Base-by-base conservation (phyloP, 2,888 invertebrate species). In the Tenthredo notha region DNA sequence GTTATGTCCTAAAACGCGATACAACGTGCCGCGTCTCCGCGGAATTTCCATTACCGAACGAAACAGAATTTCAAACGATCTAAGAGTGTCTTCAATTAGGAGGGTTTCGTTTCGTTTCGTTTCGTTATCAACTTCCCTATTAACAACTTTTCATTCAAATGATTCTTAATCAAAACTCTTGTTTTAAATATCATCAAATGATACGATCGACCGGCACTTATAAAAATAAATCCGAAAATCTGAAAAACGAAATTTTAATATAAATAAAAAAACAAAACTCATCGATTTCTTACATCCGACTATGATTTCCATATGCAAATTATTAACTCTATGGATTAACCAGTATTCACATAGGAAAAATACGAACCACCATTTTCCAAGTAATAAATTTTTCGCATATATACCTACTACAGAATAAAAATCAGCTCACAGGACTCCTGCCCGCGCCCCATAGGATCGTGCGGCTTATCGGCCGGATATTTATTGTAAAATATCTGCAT, bases 391-490 rank as follows among this genome's bases (percentile, higher is more conserved):
- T 90, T 86, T 87, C 91, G 87, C 89, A 87, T 89, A 90, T 89
- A 88, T 89, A 87, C 84, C 21, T 25, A 87, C 37, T 67, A 67
- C 67, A 43, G 88, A 91, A 90, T 89, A 91, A 91, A 91, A 90
- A 90, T 89, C 86, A 86, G 86, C 87, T 84, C 72, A 74, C 85
- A 33, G 54, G 10, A 15, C 47, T 47, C 47, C 47, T 3, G 47
- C 47, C 47, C 47, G 12, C 72, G 21, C 72, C 72, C 72, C 85
- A 65, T 84, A 86, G 88, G 87, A 88, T 90, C 89, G 91, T 90
- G 90, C 88, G 87, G 91, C 91, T 91, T 91, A 91, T 91, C 91
- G 90, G 90, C 89, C 90, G 90, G 90, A 91, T 91, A 91, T 91
- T 91, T 91, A 91, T 91, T 90, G 90, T 91, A 90, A 91, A 91